Percentiles rank a stretch among this genome's conserved stretches.
These are phyloP conservation scores for Drosophila teissieri DNA, from an alignment of 1,140 invertebrate genomes.

Conservation along the genomic window DNA sequence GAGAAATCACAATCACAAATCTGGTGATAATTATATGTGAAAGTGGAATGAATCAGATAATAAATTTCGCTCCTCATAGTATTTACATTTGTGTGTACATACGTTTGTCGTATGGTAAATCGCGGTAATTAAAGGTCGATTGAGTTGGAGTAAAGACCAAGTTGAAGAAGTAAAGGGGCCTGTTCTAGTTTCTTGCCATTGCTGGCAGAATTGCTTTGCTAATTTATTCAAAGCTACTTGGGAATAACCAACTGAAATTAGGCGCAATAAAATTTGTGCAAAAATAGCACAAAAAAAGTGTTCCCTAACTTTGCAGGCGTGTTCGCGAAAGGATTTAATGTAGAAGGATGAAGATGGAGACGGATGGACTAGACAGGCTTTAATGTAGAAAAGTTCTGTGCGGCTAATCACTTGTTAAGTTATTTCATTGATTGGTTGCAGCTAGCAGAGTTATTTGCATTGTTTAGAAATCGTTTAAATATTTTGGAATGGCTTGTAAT, in stretches of 20 bases:
- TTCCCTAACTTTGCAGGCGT: constrained; percentile 12
- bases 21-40: constrained; percentile 18
- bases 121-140: constrained; percentile 12
- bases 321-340: background rate
- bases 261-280: constrained; percentile 59
- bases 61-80: constrained; percentile 1
- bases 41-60: constrained; percentile 34
- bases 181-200: constrained; percentile 26
- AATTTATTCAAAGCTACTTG: constrained; percentile 3
- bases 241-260: constrained; percentile 7
- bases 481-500: constrained; percentile 16
- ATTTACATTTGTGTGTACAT: background rate
- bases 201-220: constrained; percentile 37
- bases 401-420: constrained; percentile 70
- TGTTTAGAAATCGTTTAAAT: constrained; percentile 41
- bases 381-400: constrained; percentile 54
- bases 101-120: background rate
- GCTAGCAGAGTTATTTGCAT: constrained; percentile 38
- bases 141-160: constrained; percentile 18
- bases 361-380: constrained; percentile 32
- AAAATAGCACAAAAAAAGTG: constrained; percentile 37
- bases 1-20: constrained; percentile 7
- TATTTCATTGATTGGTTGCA: constrained; percentile 41
- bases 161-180: constrained; percentile 19
- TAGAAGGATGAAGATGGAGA: background rate